These are phyloP conservation scores for Lutjanus campechanus DNA, from an alignment of 2,797 vertebrate genomes.

Conservation along the genomic window DNA sequence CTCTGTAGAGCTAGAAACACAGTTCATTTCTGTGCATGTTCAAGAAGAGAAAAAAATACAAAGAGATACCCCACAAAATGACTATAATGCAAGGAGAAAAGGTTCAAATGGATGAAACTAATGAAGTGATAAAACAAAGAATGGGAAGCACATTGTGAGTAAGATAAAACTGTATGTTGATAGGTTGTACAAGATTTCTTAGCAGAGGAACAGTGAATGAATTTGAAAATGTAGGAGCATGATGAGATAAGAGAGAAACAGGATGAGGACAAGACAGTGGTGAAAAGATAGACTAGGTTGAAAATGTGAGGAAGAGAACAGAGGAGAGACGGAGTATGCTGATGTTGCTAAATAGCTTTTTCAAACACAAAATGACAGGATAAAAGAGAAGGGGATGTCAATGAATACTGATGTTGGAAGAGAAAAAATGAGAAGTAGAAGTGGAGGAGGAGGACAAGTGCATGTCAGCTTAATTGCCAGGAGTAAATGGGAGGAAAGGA, in stretches of 20 bases:
- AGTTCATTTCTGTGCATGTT: background rate
- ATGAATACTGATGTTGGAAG: constrained; percentile 70
- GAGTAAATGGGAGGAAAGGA: constrained; percentile 72
- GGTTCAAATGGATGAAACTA: background rate
- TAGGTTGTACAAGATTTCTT: background rate
- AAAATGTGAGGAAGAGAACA: constrained; percentile 17
- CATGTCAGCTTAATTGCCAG: constrained; percentile 71
- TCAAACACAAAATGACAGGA: constrained; percentile 45
- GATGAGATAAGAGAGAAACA: background rate
- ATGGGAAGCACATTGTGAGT: background rate
- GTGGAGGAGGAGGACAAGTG: constrained; percentile 62
- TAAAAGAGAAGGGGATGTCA: constrained; percentile 46
- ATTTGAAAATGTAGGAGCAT: background rate
- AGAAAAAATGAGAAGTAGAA: constrained; percentile 30
- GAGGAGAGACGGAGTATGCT: background rate
- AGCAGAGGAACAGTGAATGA: background rate
- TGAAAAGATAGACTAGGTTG: constrained; percentile 2
- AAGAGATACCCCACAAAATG: background rate
- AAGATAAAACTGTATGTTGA: background rate
- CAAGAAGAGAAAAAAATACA: background rate
- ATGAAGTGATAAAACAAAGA: background rate
- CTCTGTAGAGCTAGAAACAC: background rate
- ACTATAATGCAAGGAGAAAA: background rate
- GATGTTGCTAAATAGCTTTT: constrained; percentile 35
- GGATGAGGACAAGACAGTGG: background rate